Percentiles rank a stretch among this genome's conserved stretches.
phyloP scores from a whole-genome alignment of 2,113 vertebrate genomes.

The Tenebrosternarchus preto region DNA sequence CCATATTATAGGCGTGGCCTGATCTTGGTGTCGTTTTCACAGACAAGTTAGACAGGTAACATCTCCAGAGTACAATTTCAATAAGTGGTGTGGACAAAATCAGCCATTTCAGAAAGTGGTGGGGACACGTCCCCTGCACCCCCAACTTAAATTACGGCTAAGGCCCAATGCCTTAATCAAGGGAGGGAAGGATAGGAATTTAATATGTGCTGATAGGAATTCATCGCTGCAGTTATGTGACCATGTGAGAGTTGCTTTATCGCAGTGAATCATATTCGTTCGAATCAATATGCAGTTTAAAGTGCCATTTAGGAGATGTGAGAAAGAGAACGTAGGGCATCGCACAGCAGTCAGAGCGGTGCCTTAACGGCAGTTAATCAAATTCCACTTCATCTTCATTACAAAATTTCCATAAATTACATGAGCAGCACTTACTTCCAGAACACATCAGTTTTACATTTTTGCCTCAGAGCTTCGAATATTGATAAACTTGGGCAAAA shows the following conservation, averaged over 20 bases:
- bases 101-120: too few species aligned
- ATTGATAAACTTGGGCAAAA: neutral
- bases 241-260: slow-evolving; percentile 19
- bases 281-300: slow-evolving; percentile 28
- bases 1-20: too few species aligned
- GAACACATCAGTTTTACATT: neutral
- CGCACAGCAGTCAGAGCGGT: neutral
- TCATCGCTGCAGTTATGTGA: slow-evolving; percentile 18
- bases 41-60: too few species aligned
- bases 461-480: neutral
- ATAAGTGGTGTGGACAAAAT: too few species aligned
- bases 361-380: slow-evolving; percentile 13
- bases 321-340: neutral
- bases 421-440: neutral
- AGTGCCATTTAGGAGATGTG: neutral
- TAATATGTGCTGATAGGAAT: slow-evolving; percentile 18
- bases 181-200: slow-evolving; percentile 20
- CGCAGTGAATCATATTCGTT: slow-evolving; percentile 29
- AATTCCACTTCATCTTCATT: slow-evolving; percentile 17
- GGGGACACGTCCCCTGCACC: too few species aligned
- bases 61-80: too few species aligned
- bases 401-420: neutral
- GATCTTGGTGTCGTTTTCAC: too few species aligned
- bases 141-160: too few species aligned
- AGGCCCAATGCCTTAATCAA: slow-evolving; percentile 34